These are phyloP conservation scores for Andrena haemorrhoa DNA, from an alignment of 2,888 invertebrate species.

Conservation along the genomic window DNA sequence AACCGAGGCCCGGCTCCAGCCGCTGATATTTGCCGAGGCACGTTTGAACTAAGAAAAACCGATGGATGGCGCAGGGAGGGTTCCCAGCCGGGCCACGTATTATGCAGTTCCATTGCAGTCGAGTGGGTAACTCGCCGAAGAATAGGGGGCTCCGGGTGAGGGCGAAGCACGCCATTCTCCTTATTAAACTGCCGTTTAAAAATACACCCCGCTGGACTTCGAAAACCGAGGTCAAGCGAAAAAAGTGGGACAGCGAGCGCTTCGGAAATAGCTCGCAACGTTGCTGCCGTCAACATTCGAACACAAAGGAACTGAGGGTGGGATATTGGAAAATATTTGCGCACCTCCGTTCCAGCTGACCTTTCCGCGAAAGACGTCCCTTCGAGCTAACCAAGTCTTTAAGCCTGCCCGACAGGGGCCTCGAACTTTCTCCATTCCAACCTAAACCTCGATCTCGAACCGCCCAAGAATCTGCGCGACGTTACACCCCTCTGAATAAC, in stretches of 20 bases:
- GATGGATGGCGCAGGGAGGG: conserved; percentile 24
- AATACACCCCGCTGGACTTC: conserved; percentile 9
- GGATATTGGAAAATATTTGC: not conserved
- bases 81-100: conserved; percentile 18
- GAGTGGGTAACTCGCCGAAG: conserved; percentile 27
- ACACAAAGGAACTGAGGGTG: not conserved
- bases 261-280: not conserved
- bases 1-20: conserved; percentile 22
- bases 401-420: not conserved
- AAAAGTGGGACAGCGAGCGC: conserved; percentile 17
- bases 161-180: conserved; percentile 23
- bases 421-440: not conserved
- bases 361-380: not conserved
- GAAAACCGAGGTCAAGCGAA: conserved; percentile 18
- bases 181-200: conserved; percentile 53
- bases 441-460: not conserved
- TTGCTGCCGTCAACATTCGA: not conserved
- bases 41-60: conserved; percentile 57
- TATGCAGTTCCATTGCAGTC: conserved; percentile 39
- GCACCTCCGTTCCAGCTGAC: not conserved
- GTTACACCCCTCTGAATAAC: not conserved
- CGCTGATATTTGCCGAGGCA: conserved; percentile 59
- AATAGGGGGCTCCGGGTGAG: conserved; percentile 12
- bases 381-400: not conserved
- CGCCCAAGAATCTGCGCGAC: not conserved